These are phyloP conservation scores for Brachionus asplanchnoidis DNA, from an alignment of 1,140 invertebrate genomes.

Conservation along the genomic window DNA sequence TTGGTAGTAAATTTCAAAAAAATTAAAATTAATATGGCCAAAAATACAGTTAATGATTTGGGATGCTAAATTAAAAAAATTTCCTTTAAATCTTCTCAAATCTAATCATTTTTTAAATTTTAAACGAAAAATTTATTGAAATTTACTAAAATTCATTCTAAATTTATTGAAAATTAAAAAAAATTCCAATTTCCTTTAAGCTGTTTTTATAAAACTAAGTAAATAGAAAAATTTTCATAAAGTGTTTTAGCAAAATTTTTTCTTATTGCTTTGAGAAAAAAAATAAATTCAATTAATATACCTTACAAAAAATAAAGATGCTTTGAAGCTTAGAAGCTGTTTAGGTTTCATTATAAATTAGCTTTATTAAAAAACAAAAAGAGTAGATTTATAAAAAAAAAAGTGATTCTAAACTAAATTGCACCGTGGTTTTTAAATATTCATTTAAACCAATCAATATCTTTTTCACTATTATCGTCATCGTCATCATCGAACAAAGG, in stretches of 20 bases:
- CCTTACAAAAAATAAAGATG: not conserved
- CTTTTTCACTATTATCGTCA: not conserved
- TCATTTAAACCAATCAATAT: slow-evolving; percentile 42
- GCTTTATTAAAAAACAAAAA: not conserved
- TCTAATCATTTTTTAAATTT: no score
- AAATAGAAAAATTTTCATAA: not conserved
- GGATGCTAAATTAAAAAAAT: no score
- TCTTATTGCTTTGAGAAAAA: not conserved
- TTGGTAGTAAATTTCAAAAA: no score
- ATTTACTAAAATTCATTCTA: no score
- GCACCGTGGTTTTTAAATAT: not conserved
- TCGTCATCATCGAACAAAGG: slow-evolving; percentile 35
- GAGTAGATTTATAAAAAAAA: not conserved
- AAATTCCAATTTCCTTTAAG: not conserved
- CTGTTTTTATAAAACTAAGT: not conserved
- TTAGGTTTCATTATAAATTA: not conserved
- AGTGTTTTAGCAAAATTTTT: no score
- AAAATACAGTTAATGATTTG: no score
- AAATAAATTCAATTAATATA: not conserved
- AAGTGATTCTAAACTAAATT: not conserved
- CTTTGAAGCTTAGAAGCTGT: not conserved
- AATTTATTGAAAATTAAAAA: no score
- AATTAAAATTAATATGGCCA: no score
- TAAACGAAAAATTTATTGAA: no score
- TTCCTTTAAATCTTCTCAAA: no score